Evolutionary conservation across 2,888 invertebrate genomes (phyloP).

Genomic region (Cheilosia impressa): DNA sequence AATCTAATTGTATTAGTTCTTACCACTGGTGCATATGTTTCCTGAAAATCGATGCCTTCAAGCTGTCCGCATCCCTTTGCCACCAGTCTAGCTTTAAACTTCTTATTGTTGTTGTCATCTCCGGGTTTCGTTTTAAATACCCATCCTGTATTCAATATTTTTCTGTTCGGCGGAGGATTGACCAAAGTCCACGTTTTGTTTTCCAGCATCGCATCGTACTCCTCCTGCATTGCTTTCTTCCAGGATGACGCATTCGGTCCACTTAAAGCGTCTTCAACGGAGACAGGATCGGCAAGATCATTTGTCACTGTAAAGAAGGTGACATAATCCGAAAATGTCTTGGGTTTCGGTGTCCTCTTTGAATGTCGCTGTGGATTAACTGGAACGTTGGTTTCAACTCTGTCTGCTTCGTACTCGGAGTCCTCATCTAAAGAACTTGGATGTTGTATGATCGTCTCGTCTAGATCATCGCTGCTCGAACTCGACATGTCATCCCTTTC

Average conservation of each 20-base stretch:
- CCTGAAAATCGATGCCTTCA: constrained; percentile 31
- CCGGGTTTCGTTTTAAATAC: constrained; percentile 18
- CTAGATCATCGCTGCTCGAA: too few species aligned
- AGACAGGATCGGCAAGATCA: constrained; percentile 20
- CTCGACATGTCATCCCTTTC: too few species aligned
- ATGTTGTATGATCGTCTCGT: too few species aligned
- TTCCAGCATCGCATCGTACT: constrained; percentile 9
- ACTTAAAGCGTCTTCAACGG: constrained; percentile 26
- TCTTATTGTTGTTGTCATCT: neutral
- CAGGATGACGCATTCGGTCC: constrained; percentile 23
- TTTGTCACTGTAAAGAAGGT: constrained; percentile 23
- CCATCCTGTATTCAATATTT: constrained; percentile 9
- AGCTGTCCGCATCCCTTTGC: constrained; percentile 22
- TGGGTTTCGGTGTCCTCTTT: too few species aligned
- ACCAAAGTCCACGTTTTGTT: constrained; percentile 11
- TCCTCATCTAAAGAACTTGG: too few species aligned
- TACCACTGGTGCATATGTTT: constrained; percentile 13
- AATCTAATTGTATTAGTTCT: constrained; percentile 18
- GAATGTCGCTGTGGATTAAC: too few species aligned
- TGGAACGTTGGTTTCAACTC: too few species aligned
- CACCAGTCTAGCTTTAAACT: constrained; percentile 11
- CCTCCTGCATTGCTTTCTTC: constrained; percentile 20
- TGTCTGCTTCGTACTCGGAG: too few species aligned
- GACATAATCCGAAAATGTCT: neutral
- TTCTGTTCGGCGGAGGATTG: constrained; percentile 11